Evolutionary conservation across 2,113 vertebrate species (phyloP), one percentile per base, ranked within the genome.

Genomic region (Ivindomyrus marchei): DNA sequence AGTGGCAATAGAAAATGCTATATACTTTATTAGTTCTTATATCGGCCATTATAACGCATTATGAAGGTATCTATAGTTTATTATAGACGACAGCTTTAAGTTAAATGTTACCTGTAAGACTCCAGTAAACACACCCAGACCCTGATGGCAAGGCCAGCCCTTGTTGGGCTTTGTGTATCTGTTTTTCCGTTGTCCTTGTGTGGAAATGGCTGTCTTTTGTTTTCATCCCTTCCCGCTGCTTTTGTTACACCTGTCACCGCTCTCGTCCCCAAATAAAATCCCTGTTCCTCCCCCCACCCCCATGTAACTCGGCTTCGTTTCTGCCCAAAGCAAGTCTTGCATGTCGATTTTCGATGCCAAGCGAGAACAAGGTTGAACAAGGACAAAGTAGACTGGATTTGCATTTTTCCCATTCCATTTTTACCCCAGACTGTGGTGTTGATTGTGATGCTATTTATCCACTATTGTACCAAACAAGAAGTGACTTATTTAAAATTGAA

Each of bases 301-400:
- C 36, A 7, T 80, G 74, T 42, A 19, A 42, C 74, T 15, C 31
- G 0, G 62, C 62, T 66, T 10, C 62, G n/a, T 66, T 77, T 17
- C 31, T 36, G 74, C 74, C 74, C 74, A 80, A 39, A 80, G 6
- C 36, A 80, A 80, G 31, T 80, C 74, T 80, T 80, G 74, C 74
- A 80, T 80, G 74, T 80, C 31, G 74, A 80, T 80, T 80, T 80
- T 80, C 74, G 6, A 80, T 80, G 74, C 62, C 62, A 70, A 70
- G 62, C 62, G 13, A 70, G 62, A 70, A 80, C 74, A 80, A 80
- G 74, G 74, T 42, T 80, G 74, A 80, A 80, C 74, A 80, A 80
- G 74, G 74, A 42, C 74, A 42, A 80, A 19, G 36, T 36, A 42
- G 13, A 77, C 74, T 80, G 74, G 36, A 80, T 80, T 80, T 80